Base-by-base conservation (phyloP, 2,888 invertebrate genomes). In the Sinhomidia bicolor region DNA sequence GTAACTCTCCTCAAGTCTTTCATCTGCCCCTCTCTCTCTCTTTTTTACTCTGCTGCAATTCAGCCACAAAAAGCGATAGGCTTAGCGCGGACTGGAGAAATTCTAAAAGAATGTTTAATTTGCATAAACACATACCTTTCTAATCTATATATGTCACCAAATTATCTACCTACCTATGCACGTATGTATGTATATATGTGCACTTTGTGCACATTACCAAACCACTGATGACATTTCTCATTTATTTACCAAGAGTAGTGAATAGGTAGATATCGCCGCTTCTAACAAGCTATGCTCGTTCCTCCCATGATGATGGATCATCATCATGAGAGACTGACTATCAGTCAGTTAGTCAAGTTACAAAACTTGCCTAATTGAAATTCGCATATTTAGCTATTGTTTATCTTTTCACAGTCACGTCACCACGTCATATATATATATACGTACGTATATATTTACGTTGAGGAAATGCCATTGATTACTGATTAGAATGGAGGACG, bases 381-480 rank as follows among this genome's bases (percentile, higher is more conserved):
- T 65, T 26, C 60, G 51, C 57, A 57, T 57, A 17, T n/a, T n/a
- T n/a, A n/a, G n/a, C n/a, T n/a, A n/a, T 10, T 7, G 6, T 57
- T n/a, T 10, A 14, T n/a, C 10, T 29, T 14, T 32, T n/a, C 3
- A 29, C 23, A 65, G 65, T 65, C 17, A 17, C n/a, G n/a, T 32
- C 65, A 65, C 3, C 20, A 44, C 12, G 14, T 47, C 74, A 44
- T 23, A n/a, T n/a, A n/a, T n/a, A n/a, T n/a, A n/a, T n/a, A n/a
- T n/a, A n/a, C n/a, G n/a, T n/a, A n/a, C n/a, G n/a, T n/a, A n/a
- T n/a, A n/a, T 14, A 44, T 74, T 17, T 6, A 10, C 44, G 9
- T 74, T 74, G 44, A 74, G 74, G 26, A 74, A 74, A 74, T 47
- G 6, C 74, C 44, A 47, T 74, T 74, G 71, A 71, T 74, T 74